phyloP scores from a whole-genome alignment of 2,797 vertebrate species.

The Alexandromys oeconomus region DNA sequence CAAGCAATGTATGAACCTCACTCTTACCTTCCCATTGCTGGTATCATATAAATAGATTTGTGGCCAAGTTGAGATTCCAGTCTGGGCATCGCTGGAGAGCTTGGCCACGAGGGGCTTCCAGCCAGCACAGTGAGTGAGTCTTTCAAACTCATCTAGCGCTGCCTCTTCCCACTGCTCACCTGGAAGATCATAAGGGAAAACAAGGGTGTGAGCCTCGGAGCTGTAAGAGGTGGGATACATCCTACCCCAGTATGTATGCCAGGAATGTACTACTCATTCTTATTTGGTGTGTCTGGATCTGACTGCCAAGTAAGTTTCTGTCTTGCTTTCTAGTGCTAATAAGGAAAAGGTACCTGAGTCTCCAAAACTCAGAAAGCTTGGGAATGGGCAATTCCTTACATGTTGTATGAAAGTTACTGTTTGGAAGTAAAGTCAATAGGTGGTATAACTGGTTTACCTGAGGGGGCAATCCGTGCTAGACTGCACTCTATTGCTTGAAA shows the following conservation, averaged over 20 bases:
- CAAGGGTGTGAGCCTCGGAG: neutral
- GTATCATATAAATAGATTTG: constrained; percentile 90
- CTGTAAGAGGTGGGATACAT: neutral
- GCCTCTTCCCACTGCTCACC: constrained; percentile 91
- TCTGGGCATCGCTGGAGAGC: constrained; percentile 93
- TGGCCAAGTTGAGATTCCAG: constrained; percentile 90
- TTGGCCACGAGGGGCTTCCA: constrained; percentile 94
- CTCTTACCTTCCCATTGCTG: constrained; percentile 87
- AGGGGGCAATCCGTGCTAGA: constrained; percentile 91
- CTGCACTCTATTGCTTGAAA: constrained; percentile 97
- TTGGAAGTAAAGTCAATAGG: constrained; percentile 1
- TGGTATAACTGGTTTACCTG: constrained; percentile 86
- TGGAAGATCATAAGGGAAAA: constrained; percentile 72
- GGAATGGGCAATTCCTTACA: neutral
- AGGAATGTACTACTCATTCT: neutral
- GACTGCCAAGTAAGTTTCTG: constrained; percentile 17
- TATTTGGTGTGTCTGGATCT: neutral
- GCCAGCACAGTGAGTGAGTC: constrained; percentile 90
- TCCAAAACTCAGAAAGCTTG: constrained; percentile 1
- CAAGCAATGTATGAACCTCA: neutral
- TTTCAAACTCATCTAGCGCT: constrained; percentile 93
- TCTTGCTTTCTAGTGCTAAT: neutral
- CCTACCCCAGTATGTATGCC: neutral
- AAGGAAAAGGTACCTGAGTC: constrained; percentile 1
- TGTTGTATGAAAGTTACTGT: neutral